A percentile compares a stretch with the other conserved stretches of the same genome.
phyloP scores from a whole-genome alignment of 2,888 invertebrate genomes.

The Lasioglossum pauxillum region DNA sequence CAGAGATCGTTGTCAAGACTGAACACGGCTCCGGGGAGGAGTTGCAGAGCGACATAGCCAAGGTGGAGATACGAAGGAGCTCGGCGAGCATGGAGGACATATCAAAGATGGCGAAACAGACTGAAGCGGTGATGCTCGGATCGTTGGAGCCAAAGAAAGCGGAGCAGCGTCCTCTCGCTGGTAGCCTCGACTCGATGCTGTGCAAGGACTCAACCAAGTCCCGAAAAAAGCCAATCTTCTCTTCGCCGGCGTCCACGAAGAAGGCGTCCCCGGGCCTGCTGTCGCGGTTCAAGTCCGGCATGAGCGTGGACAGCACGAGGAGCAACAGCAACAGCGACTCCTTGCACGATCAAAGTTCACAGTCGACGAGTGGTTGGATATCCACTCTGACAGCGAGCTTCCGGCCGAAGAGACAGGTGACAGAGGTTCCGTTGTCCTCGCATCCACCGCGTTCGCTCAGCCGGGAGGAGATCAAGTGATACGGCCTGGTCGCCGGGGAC shows the following conservation, averaged over 20 bases:
- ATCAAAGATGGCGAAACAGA: slow-evolving; percentile 82
- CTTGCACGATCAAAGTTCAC: slow-evolving; percentile 76
- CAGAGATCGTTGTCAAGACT: slow-evolving; percentile 78
- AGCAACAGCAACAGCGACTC: slow-evolving; percentile 81
- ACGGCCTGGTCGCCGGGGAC: slow-evolving; percentile 73
- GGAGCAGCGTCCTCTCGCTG: slow-evolving; percentile 79
- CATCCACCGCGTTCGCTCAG: slow-evolving; percentile 77
- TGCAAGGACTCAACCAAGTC: slow-evolving; percentile 77
- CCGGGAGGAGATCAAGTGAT: slow-evolving; percentile 82
- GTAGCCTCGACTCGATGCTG: slow-evolving; percentile 82
- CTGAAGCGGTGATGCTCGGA: slow-evolving; percentile 75
- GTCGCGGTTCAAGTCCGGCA: slow-evolving; percentile 81
- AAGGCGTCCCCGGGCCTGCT: slow-evolving; percentile 80
- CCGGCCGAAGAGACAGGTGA: slow-evolving; percentile 78
- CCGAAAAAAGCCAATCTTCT: slow-evolving; percentile 70
- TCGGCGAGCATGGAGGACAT: slow-evolving; percentile 84
- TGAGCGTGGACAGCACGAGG: slow-evolving; percentile 81
- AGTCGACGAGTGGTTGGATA: slow-evolving; percentile 81
- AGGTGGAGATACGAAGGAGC: slow-evolving; percentile 81
- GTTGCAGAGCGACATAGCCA: slow-evolving; percentile 74
- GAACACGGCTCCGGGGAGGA: slow-evolving; percentile 67
- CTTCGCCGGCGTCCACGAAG: slow-evolving; percentile 76
- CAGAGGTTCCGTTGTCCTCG: slow-evolving; percentile 68
- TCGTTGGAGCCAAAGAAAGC: slow-evolving; percentile 78
- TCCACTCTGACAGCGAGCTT: slow-evolving; percentile 83